Base-by-base conservation (phyloP, 2,797 vertebrate species). In the Coregonus ussuriensis region DNA sequence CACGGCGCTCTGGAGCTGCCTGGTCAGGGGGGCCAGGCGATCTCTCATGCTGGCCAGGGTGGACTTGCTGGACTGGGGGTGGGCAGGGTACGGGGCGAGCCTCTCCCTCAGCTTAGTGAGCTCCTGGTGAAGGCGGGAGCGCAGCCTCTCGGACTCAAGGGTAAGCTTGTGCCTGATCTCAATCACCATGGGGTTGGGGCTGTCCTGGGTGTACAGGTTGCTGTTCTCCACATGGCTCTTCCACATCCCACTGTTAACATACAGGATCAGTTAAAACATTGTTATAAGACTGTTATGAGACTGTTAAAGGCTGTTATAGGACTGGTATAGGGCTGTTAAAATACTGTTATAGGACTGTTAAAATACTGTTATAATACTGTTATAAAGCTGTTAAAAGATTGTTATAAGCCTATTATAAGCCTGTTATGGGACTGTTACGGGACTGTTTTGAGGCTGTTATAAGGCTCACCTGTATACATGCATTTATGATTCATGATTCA, bases 91-190 rank as follows among this genome's bases (percentile, higher is more conserved):
- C 4, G 90, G 87, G 53, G 92, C 91, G n/a, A 95, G 72, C 75
- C 87, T 91, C 77, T 92, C 85, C 37, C 75, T 85, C 63, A 95
- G 89, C 85, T 95, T 93, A 0, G 89, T 78, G 77, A 95, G 93
- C 84, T 95, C 93, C 62, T 93, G 92, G 54, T 84, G 91, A 65
- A 95, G 89, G 6, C 89, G 93, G 16, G 76, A 66, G 0, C 91
- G 90, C 75, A 95, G 89, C 0, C 90, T 92, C 82, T 94, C 93
- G 0, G 93, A 93, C 88, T 94, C 92, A 81, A 90, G 76, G 68
- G 78, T 82, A 52, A 94, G 89, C 80, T 95, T 95, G 11, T 0
- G 86, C 6, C 88, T 87, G 81, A 93, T 89, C 75, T 93, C 93
- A 4, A 85, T 86, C 4, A 83, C 86, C 71, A 94, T 54, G 1